A percentile compares a stretch with the other conserved stretches of the same genome.
Conservation (phyloP, 2,797 vertebrate genomes). For the Siniperca scherzeri region DNA sequence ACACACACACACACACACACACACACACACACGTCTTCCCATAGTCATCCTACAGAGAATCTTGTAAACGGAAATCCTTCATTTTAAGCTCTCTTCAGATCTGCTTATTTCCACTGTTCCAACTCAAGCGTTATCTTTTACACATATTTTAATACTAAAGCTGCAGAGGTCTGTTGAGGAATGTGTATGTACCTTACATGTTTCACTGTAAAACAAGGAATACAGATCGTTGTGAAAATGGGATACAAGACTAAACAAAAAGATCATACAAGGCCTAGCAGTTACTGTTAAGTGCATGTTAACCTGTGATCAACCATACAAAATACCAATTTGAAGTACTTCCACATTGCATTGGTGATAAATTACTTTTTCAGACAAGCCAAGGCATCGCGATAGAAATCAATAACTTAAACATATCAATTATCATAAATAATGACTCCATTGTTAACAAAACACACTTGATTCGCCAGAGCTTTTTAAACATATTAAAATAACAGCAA, state of each 20-base stretch:
- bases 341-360: conserved; percentile 54
- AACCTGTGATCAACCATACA: conserved; percentile 48
- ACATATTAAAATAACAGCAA: conserved; percentile 64
- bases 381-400: conserved; percentile 73
- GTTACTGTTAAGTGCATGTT: conserved; percentile 64
- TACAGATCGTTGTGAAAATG: conserved; percentile 20
- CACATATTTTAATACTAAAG: conserved; percentile 62
- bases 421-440: conserved; percentile 77
- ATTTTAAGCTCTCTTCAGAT: conserved; percentile 52
- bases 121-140: conserved; percentile 34
- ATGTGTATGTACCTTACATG: conserved; percentile 48
- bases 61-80: conserved; percentile 52
- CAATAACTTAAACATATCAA: conserved; percentile 81
- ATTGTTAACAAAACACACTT: conserved; percentile 69
- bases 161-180: conserved; percentile 51
- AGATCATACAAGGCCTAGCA: conserved; percentile 37
- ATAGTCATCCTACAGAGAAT: conserved; percentile 41
- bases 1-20: not conserved
- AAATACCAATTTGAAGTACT: conserved; percentile 56
- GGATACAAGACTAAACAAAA: conserved; percentile 17
- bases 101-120: conserved; percentile 45
- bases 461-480: conserved; percentile 54
- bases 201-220: conserved; percentile 55
- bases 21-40: conserved; percentile 17
- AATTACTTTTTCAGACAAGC: conserved; percentile 63